Conservation (phyloP, 2,888 invertebrate species). For the Sarcophaga carnaria region DNA sequence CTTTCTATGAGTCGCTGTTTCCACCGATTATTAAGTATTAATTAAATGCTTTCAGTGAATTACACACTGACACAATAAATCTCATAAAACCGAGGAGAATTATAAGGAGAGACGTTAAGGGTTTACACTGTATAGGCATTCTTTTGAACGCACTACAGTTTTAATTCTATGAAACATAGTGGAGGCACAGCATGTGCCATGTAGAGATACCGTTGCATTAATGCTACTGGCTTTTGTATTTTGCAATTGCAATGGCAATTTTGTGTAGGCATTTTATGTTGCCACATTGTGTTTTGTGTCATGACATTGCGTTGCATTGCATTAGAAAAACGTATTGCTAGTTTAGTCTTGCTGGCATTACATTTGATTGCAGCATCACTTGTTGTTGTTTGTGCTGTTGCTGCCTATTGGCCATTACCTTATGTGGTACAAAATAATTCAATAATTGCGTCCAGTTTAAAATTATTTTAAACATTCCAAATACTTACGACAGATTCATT, state of each 20-base stretch:
- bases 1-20: neutral
- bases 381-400: constrained; percentile 19
- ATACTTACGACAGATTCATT: neutral
- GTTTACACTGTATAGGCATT: neutral
- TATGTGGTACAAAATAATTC: constrained; percentile 52
- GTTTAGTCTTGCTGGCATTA: neutral
- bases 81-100: too few relatives aligned
- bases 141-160: neutral
- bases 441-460: constrained; percentile 56
- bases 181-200: constrained; percentile 59
- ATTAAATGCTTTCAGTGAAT: constrained; percentile 52
- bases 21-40: constrained; percentile 56
- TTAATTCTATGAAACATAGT: too few relatives aligned
- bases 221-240: neutral
- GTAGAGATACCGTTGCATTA: constrained; percentile 59
- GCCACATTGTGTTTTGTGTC: constrained; percentile 5
- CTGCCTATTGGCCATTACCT: constrained; percentile 40
- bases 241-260: neutral
- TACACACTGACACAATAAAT: constrained; percentile 50
- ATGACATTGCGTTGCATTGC: constrained; percentile 24
- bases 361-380: constrained; percentile 28
- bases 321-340: neutral
- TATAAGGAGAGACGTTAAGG: too few relatives aligned
- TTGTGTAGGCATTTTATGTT: constrained; percentile 8
- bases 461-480: constrained; percentile 44